Conservation (phyloP, 2,113 vertebrate species). For the Vidua chalybeata region DNA sequence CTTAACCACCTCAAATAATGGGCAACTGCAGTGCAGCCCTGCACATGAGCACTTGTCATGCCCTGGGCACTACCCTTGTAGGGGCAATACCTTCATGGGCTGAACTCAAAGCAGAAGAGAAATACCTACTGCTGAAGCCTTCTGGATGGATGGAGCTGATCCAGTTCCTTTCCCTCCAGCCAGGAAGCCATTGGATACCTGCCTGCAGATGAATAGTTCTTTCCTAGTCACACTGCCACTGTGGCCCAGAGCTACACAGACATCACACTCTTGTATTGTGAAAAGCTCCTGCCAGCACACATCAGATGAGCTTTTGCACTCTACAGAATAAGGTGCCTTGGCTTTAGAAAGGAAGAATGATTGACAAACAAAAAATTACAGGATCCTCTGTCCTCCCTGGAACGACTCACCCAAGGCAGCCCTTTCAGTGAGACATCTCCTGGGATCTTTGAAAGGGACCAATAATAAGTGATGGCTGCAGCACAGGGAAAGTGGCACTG, state of each 20-base stretch:
- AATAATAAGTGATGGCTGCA: neutral
- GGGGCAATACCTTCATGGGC: accelerated
- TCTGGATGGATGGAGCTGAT: neutral
- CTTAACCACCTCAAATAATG: neutral
- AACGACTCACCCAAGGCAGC: neutral
- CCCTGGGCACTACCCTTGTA: neutral
- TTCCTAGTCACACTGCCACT: neutral
- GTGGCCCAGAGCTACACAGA: neutral
- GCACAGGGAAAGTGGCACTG: neutral
- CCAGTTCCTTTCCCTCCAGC: neutral
- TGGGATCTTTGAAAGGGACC: neutral
- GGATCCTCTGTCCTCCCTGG: neutral
- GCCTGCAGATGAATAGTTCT: neutral
- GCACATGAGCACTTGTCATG: accelerated
- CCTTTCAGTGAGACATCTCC: neutral
- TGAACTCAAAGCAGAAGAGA: neutral
- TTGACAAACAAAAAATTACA: neutral
- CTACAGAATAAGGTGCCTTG: neutral
- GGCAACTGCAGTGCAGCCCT: neutral
- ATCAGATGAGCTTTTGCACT: neutral
- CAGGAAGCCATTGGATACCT: accelerated
- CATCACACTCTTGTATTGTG: neutral
- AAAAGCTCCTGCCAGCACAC: neutral
- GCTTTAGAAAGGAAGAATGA: neutral
- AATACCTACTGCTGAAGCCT: neutral